Evolutionary conservation across 2,797 vertebrate genomes (phyloP), one percentile per base, ranked within the genome.

Genomic region (Cynopterus sphinx): DNA sequence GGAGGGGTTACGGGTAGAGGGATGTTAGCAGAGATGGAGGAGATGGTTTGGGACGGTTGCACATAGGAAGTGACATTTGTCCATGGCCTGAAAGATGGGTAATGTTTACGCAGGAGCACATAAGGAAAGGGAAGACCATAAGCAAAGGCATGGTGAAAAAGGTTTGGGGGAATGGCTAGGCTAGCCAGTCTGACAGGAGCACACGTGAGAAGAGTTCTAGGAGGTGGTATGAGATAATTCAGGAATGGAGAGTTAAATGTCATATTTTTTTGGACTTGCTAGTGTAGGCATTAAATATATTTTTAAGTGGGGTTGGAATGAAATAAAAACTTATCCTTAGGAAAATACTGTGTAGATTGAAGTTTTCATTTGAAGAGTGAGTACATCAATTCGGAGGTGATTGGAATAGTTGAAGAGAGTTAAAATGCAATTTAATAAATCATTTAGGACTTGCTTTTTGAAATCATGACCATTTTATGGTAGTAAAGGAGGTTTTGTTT

Each of bases 401-500:
- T 36, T 63, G 24, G 67, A 51, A 70, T 43, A 59, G 53, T 59
- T 91, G 15, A 89, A 74, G 65, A 89, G 36, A 89, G 53, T 53
- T 61, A 19, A 16, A 28, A 39, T 22, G 51, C 28, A 55, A 79
- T 89, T 87, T 43, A 6, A 84, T 51, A 67, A 49, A 39, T 74
- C 55, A 57, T 87, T 74, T 43, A 57, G 61, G 46, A 77, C 49
- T 61, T 74, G 39, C 2, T 75, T 84, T 94, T 89, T 39, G 55
- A 92, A 93, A 78, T 93, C 65, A 22, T 46, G 63, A 63, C 68
- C 49, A 10, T 85, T 94, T 94, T 43, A 82, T 78, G 67, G 21
- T 68, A 67, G 9, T 71, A 82, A 83, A 74, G 59, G 78, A 55
- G 39, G 74, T 49, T 96, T 85, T 77, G 28, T 26, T 82, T 31